These are phyloP conservation scores for Dipodomys stephensi DNA, from an alignment of 2,113 vertebrate species.

Conservation along the genomic window DNA sequence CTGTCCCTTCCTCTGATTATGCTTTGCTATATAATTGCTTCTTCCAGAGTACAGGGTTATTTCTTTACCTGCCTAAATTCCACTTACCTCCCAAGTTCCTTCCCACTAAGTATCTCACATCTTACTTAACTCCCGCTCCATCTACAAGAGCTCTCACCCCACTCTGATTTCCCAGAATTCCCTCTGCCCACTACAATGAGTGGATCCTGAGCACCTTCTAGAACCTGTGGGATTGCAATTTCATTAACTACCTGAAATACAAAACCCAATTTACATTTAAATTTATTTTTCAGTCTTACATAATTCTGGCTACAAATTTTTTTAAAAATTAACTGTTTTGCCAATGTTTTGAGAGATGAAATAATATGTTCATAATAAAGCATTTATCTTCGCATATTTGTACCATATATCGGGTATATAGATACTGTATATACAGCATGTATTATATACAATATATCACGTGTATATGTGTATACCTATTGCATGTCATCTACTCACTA, in stretches of 20 bases:
- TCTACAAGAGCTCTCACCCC: too few species aligned
- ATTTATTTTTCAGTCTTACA: neutral
- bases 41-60: neutral
- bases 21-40: neutral
- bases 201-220: neutral
- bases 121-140: neutral
- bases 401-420: too few species aligned
- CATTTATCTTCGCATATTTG: neutral
- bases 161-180: neutral
- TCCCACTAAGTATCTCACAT: neutral
- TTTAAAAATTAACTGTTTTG: neutral
- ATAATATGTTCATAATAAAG: neutral
- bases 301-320: neutral
- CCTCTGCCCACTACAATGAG: too few species aligned
- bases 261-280: neutral
- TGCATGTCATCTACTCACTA: neutral
- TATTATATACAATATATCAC: too few species aligned
- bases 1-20: neutral
- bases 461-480: neutral
- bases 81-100: neutral
- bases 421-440: too few species aligned
- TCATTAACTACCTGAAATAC: neutral
- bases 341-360: neutral
- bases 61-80: neutral
- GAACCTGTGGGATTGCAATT: neutral